Evolutionary conservation across 2,888 invertebrate species (phyloP), one percentile per base, ranked within the genome.

Genomic region (Phalera bucephala): DNA sequence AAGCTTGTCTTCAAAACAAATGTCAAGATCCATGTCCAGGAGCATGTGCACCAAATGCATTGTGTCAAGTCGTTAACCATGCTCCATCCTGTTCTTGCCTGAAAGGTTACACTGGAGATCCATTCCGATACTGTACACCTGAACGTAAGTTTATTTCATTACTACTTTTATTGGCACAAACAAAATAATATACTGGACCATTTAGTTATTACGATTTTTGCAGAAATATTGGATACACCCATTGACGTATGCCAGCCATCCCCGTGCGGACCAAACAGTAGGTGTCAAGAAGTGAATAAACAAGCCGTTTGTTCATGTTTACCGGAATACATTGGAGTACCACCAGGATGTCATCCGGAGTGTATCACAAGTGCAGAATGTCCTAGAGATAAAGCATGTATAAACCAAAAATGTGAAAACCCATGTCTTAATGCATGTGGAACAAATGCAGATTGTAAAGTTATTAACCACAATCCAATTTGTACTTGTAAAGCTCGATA

Each of bases 351-450:
- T 69, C 91, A 93, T 31, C 95, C 95, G 8, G 95, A 95, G 77
- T 96, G 96, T 71, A 91, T 93, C 6, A 89, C 93, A 25, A 95
- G 94, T 61, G 91, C 94, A 0, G 95, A 96, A 74, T 96, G 96
- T 74, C 74, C 93, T 2, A 88, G 90, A 34, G 92, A 94, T 52
- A 92, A 92, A 66, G 94, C 96, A 3, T 96, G 96, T 64, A 81
- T 95, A 6, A 92, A 93, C 62, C 93, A 94, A 51, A 95, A 94
- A 81, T 97, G 96, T 70, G 80, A 87, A 30, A 92, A 96, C 73
- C 96, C 96, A 22, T 96, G 96, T 55, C 80, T 91, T 11, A 92
- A 92, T 57, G 90, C 92, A 11, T 95, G 94, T 72, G 95, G 94
- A 11, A 84, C 86, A 65, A 93, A 93, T 59, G 89, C 94, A 0